Base-by-base conservation (phyloP, 2,113 vertebrate genomes). In the Spheniscus mendiculus region DNA sequence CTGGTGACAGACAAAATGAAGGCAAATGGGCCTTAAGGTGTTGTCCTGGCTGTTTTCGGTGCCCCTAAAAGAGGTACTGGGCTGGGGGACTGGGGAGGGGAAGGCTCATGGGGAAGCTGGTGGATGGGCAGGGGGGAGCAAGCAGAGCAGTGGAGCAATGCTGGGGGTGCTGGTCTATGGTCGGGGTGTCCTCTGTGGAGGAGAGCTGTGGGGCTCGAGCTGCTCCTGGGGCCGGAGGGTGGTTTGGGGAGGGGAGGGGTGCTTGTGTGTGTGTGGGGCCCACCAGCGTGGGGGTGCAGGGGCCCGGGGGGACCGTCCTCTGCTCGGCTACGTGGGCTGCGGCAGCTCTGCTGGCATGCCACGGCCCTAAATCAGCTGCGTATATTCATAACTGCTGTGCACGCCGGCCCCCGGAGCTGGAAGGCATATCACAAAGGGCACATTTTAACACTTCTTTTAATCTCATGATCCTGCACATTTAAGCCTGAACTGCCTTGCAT, bases 381-480 rank as follows among this genome's bases (percentile, higher is more conserved):
- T 29, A 5, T 74, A 91, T 96, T 91, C 95, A 87, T 91, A 95
- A 92, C 89, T 49, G 80, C 96, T 74, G 38, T 26, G 83, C 96
- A 38, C n/a, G 50, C 89, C 6, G 42, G 94, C 87, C 89, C 90
- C 88, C 2, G 50, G 90, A 73, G 92, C 94, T 91, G 95, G 91
- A 32, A 94, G 94, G 83, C 93, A 34, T 20, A 89, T 83, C 96
- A 71, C 90, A 97, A 87, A 96, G 73, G 95, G 91, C 83, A 83
- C 87, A 42, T 96, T 96, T 95, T n/a, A 97, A 94, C 91, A 89
- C 96, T 69, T 32, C 94, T 85, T 90, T 97, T 97, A 97, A 97
- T 96, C 96, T 91, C 91, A 56, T 63, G 11, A 62, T 83, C 72
- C 80, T 42, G 59, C 22, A 17, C 73, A 13, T 96, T 97, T 90